Evolutionary conservation across 2,888 invertebrate species (phyloP).

Genomic region (Drosophila gaucha): DNA sequence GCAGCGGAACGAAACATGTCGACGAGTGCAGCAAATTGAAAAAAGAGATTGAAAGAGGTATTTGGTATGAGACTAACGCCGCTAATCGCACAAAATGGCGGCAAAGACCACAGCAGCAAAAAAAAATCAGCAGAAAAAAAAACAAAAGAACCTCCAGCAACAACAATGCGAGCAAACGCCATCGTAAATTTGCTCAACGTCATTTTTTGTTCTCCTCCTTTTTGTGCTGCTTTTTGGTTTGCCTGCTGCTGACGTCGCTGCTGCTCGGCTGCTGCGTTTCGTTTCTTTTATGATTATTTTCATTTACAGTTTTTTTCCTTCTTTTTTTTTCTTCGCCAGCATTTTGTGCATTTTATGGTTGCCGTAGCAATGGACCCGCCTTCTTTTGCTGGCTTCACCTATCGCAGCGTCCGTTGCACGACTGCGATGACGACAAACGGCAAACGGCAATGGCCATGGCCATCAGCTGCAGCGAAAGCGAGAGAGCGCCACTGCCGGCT

Average conservation of each 20-base stretch:
- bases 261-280: slow-evolving; percentile 23
- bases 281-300: slow-evolving; percentile 13
- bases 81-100: slow-evolving; percentile 78
- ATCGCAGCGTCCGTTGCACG: slow-evolving; percentile 73
- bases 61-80: slow-evolving; percentile 34
- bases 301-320: slow-evolving; percentile 17
- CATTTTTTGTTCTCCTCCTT: slow-evolving; percentile 22
- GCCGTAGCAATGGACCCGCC: slow-evolving; percentile 83
- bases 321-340: slow-evolving; percentile 23
- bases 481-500: slow-evolving; percentile 30
- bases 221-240: slow-evolving; percentile 12
- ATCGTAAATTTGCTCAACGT: slow-evolving; percentile 65
- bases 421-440: slow-evolving; percentile 47
- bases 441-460: slow-evolving; percentile 33
- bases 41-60: slow-evolving; percentile 18
- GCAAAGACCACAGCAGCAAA: slow-evolving; percentile 46
- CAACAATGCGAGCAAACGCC: slow-evolving; percentile 18
- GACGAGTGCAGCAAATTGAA: slow-evolving; percentile 47
- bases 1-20: background rate
- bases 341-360: slow-evolving; percentile 72
- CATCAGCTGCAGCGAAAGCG: slow-evolving; percentile 34
- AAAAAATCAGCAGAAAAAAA: slow-evolving; percentile 5
- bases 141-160: slow-evolving; percentile 16
- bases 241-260: slow-evolving; percentile 38
- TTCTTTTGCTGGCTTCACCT: slow-evolving; percentile 80